These are phyloP conservation scores for Netelia virgata DNA, from an alignment of 2,888 invertebrate species.

Conservation along the genomic window DNA sequence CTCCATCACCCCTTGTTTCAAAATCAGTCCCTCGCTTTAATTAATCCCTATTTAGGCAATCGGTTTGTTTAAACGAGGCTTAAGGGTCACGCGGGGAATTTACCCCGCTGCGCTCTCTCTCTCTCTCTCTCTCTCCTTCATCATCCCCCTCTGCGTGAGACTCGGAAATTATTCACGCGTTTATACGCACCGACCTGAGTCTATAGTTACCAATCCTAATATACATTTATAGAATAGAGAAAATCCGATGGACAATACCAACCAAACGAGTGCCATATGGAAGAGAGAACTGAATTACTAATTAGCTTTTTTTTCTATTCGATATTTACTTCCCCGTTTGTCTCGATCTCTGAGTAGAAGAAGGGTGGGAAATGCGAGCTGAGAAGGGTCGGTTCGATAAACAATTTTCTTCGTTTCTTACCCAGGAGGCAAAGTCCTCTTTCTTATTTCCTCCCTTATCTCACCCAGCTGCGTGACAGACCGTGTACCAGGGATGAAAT, in stretches of 20 bases:
- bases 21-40: slow-evolving; percentile 78
- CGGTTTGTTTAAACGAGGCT: slow-evolving; percentile 77
- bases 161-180: slow-evolving; percentile 61
- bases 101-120: slow-evolving; percentile 58
- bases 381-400: slow-evolving; percentile 23
- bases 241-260: slow-evolving; percentile 28
- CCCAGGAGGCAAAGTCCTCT: slow-evolving; percentile 48
- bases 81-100: slow-evolving; percentile 70
- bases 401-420: slow-evolving; percentile 43
- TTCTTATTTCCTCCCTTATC: slow-evolving; percentile 54
- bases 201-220: background rate
- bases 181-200: slow-evolving; percentile 9
- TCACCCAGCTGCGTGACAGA: slow-evolving; percentile 47
- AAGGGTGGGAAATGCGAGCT: background rate
- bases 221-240: slow-evolving; percentile 9
- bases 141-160: slow-evolving; percentile 2
- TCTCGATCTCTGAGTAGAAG: background rate
- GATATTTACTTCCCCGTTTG: slow-evolving; percentile 5
- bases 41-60: slow-evolving; percentile 81
- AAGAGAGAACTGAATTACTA: slow-evolving; percentile 32
- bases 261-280: slow-evolving; percentile 47
- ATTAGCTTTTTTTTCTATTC: slow-evolving; percentile 7
- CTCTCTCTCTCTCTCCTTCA: slow-evolving; percentile 19
- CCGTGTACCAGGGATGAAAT: background rate
- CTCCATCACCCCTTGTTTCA: slow-evolving; percentile 67